Conservation (phyloP, 2,888 invertebrate genomes). For the Clanis bilineata region DNA sequence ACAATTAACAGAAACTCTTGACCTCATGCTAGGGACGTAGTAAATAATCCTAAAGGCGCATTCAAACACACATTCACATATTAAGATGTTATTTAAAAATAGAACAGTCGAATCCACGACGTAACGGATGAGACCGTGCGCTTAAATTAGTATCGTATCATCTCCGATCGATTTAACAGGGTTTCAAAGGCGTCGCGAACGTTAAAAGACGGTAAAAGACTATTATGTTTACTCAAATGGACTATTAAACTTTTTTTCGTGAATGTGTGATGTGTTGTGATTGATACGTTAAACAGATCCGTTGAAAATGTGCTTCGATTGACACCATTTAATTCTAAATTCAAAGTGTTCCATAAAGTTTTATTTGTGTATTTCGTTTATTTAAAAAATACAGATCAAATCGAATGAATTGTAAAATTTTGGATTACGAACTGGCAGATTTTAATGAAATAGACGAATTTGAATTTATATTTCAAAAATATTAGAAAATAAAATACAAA, state of each 20-base stretch:
- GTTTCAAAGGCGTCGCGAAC: conserved; percentile 18
- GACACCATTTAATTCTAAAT: conserved; percentile 5
- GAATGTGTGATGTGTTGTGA: conserved; percentile 18
- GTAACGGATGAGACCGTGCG: conserved; percentile 31
- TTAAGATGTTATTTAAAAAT: conserved; percentile 20
- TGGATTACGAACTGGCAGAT: neutral
- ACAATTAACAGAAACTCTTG: neutral
- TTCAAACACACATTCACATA: conserved; percentile 21
- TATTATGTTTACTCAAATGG: conserved; percentile 28
- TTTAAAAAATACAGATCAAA: neutral
- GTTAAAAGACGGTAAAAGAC: conserved; percentile 18
- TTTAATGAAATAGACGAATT: neutral
- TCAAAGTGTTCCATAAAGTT: neutral
- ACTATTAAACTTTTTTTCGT: conserved; percentile 22
- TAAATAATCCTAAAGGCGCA: conserved; percentile 17
- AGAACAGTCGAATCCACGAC: conserved; percentile 16
- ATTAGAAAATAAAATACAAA: neutral
- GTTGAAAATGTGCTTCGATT: conserved; percentile 2
- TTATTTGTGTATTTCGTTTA: neutral
- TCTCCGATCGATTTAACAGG: conserved; percentile 25
- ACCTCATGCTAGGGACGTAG: conserved; percentile 6
- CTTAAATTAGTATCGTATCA: conserved; percentile 36
- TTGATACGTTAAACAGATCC: neutral
- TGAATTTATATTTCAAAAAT: neutral
- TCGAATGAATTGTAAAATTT: neutral